A percentile compares a stretch with the other conserved stretches of the same genome.
These are phyloP conservation scores for Premnoplex brunnescens DNA, from an alignment of 2,797 vertebrate species.

Conservation along the genomic window DNA sequence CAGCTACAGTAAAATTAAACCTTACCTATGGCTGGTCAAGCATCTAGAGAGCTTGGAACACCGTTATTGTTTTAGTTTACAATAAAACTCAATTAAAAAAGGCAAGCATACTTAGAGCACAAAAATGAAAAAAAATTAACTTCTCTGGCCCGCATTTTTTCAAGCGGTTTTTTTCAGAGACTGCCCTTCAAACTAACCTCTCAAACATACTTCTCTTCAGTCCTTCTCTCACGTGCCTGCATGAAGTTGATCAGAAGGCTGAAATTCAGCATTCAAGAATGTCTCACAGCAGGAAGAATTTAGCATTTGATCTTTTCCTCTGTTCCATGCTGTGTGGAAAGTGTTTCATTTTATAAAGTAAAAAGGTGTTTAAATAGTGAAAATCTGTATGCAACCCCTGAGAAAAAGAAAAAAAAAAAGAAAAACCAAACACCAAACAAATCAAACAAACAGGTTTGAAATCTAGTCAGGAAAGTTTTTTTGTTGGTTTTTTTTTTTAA, in stretches of 20 bases:
- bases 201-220: not conserved
- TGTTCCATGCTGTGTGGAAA: slow-evolving; percentile 7
- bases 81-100: not conserved
- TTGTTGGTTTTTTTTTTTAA: not conserved
- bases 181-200: not conserved
- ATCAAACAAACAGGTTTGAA: not conserved
- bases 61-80: not conserved
- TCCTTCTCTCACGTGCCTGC: not conserved
- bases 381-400: not conserved
- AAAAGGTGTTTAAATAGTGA: not conserved
- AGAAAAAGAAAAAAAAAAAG: not conserved
- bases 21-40: not conserved
- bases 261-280: slow-evolving; percentile 37
- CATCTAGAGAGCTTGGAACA: not conserved
- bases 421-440: not conserved
- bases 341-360: not conserved
- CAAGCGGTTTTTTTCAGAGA: not conserved
- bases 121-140: not conserved
- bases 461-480: not conserved
- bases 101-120: not conserved
- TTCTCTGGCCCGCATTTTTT: not conserved
- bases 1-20: not conserved
- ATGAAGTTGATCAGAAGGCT: not conserved
- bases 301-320: slow-evolving; percentile 22
- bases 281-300: not conserved